These are phyloP conservation scores for Esperia sulphurella DNA, from an alignment of 2,888 invertebrate species.

Conservation along the genomic window DNA sequence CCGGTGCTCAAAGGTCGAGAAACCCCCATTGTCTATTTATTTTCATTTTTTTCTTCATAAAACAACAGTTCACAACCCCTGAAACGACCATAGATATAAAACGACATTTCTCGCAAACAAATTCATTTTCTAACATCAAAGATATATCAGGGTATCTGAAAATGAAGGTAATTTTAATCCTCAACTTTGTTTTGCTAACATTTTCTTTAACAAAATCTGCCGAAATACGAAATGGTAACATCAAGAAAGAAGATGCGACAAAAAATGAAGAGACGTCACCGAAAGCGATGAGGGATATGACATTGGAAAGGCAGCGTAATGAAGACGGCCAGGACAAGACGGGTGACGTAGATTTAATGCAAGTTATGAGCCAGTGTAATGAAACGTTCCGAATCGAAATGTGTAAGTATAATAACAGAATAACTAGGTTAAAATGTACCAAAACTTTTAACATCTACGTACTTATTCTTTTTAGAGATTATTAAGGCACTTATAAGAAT, in stretches of 20 bases:
- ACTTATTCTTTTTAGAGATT: no score
- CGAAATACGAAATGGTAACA: background rate
- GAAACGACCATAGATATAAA: background rate
- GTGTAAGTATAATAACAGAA: no score
- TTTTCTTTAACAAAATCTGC: conserved; percentile 13
- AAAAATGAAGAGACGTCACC: background rate
- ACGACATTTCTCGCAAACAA: background rate
- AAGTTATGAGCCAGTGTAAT: conserved; percentile 68
- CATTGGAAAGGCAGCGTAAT: background rate
- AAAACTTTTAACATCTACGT: no score
- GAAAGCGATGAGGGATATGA: background rate
- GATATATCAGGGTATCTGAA: conserved; percentile 6
- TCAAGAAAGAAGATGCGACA: background rate
- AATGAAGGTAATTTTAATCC: conserved; percentile 13
- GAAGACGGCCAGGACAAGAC: conserved; percentile 18
- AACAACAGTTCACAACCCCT: background rate
- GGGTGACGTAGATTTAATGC: conserved; percentile 44
- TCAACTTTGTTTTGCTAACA: conserved; percentile 13
- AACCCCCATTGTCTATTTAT: no score
- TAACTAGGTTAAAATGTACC: no score
- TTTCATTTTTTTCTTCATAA: no score
- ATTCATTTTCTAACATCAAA: background rate
- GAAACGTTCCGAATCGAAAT: conserved; percentile 73
- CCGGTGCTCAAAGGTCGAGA: no score
- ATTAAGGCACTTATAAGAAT: no score